Base-by-base conservation (phyloP, 2,888 invertebrate genomes). In the Tricholauxania praeusta region DNA sequence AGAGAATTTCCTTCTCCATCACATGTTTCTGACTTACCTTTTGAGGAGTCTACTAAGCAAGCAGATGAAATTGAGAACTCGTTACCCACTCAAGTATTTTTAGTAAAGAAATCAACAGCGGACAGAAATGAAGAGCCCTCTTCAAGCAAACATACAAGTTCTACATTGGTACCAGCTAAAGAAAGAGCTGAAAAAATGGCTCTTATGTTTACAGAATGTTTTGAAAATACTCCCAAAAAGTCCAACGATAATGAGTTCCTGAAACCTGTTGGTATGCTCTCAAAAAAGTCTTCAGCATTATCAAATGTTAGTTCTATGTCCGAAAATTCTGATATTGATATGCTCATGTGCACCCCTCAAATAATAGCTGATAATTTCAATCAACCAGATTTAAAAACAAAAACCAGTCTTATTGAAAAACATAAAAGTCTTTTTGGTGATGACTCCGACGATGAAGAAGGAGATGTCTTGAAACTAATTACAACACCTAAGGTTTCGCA, bases 331-430 rank as follows among this genome's bases (percentile, higher is more conserved):
- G 78, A 78, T 19, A 55, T 76, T 39, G 77, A 77, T 62, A 51
- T 77, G 59, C 67, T 75, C 12, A 73, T 78, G 74, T 79, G 79
- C 48, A 79, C 79, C 12, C 79, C 79, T 12, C 76, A 76, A 63
- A 55, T 78, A 12, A 74, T 79, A 17, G 64, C 57, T 39, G 79
- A 78, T 12, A 75, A 75, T 17, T 71, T 78, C 12, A 49, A 53
- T 7, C 55, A 67, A 47, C 14, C 69, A 0, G 66, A 73, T 3
- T 73, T 60, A 4, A 68, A 74, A 8, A 63, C 39, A 62, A 74
- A 66, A 17, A 51, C 28, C 32, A 71, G 72, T 49, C 59, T 73
- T 28, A 57, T 74, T 2, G 64, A n/a, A 8, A 75, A 75, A 67
- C 74, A 74, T n/a, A 74, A 59, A 55, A 63, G 53, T 59, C 71